Base-by-base conservation (phyloP, 2,797 vertebrate species). In the Lagodon rhomboides region DNA sequence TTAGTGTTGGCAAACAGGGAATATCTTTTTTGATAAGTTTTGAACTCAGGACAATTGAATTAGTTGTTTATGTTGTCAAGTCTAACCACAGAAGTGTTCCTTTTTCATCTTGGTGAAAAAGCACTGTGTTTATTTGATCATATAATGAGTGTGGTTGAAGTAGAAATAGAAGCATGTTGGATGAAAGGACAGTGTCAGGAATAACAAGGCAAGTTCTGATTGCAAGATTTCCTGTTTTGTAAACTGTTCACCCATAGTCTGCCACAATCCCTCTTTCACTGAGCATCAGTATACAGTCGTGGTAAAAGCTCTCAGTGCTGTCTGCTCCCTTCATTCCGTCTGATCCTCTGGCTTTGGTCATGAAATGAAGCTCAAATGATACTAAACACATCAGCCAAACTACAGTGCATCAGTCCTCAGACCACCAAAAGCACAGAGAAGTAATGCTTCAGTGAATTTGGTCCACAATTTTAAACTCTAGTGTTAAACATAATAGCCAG, bases 281-380 rank as follows among this genome's bases (percentile, higher is more conserved):
- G 54, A 63, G 43, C 72, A 76, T 51, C 3, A 30, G 23, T 69
- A 38, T 60, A 54, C 53, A 55, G 38, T 50, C 8, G 13, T 12
- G 8, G 23, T 49, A 44, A 66, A 44, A 65, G 54, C 69, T 75
- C 41, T 54, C 20, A 38, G 38, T 60, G 73, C 66, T 56, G 50
- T 73, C 73, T 68, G 51, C 67, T 79, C 56, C 66, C 54, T 68
- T 75, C 67, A 77, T 75, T 86, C 27, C 56, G 61, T 73, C 67
- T 56, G 51, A 66, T 75, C 70, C 69, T 85, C 77, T 90, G 84
- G 73, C 79, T 91, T 91, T 68, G 50, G 67, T 87, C 73, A 73
- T 73, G 47, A 61, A 83, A 61, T 56, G 22, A 73, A 73, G 46
- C 27, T 43, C 62, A 74, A 79, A 80, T 76, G 18, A 73, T 77